A percentile compares a stretch with the other conserved stretches of the same genome.
phyloP scores from a whole-genome alignment of 2,113 vertebrate genomes.

The Lamprologus speciosus region DNA sequence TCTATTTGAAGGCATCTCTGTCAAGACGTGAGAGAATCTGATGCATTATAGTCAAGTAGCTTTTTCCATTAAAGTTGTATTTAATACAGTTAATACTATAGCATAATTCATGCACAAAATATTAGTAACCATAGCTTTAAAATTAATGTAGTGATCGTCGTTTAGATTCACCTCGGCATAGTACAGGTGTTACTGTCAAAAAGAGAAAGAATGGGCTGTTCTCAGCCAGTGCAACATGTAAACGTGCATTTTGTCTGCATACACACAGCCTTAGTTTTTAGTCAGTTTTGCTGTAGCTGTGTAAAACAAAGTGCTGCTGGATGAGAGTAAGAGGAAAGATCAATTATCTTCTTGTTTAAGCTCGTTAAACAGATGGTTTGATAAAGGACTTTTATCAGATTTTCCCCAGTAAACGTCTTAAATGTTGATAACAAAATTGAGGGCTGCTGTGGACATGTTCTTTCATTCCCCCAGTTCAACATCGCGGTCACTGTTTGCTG shows the following conservation, averaged over 20 bases:
- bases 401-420: fast-evolving
- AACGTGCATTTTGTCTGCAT: not conserved
- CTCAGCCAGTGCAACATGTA: not conserved
- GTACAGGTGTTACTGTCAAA: not conserved
- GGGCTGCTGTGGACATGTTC: fast-evolving
- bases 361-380: not conserved
- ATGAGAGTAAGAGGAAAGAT: not conserved
- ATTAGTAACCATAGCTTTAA: not conserved
- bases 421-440: not conserved
- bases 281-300: not conserved
- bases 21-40: not conserved
- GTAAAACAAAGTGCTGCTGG: not conserved
- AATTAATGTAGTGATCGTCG: not conserved
- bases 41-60: not conserved
- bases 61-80: fast-evolving
- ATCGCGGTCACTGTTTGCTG: not conserved
- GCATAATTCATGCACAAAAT: fast-evolving
- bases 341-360: not conserved
- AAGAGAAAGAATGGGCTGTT: not conserved
- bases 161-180: not conserved
- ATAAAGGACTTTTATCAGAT: not conserved
- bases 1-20: not conserved
- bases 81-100: not conserved
- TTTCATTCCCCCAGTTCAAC: not conserved
- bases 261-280: not conserved